phyloP scores from a whole-genome alignment of 2,888 invertebrate species.

The Geophilus truncorum region DNA sequence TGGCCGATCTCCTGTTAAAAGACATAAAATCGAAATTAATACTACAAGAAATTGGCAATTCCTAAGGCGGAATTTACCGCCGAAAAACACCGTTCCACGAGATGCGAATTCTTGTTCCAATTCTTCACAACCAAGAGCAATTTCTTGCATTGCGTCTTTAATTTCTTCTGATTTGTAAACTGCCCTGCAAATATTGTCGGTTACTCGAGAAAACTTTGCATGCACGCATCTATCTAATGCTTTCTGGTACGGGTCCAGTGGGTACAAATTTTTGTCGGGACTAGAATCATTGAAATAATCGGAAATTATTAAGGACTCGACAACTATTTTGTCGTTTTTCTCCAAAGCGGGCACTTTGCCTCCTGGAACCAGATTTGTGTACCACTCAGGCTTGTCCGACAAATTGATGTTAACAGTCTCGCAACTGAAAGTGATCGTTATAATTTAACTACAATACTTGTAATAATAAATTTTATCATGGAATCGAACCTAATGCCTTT shows the following conservation, averaged over 20 bases:
- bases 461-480: no score
- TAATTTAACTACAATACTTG: no score
- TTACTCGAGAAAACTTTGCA: not conserved
- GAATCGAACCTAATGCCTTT: conserved; percentile 5
- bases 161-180: not conserved
- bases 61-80: not conserved
- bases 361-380: not conserved
- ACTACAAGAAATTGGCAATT: no score
- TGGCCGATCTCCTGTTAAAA: conserved; percentile 7
- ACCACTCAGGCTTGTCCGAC: conserved; percentile 30
- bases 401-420: conserved; percentile 29
- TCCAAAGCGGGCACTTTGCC: conserved; percentile 22
- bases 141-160: not conserved
- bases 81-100: not conserved
- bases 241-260: not conserved
- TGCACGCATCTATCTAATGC: not conserved
- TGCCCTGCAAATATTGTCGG: not conserved
- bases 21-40: not conserved
- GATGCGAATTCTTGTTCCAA: not conserved
- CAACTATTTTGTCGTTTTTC: not conserved
- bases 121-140: not conserved
- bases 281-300: conserved; percentile 23
- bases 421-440: not conserved
- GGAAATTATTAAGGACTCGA: not conserved
- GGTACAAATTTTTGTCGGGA: not conserved